A percentile compares a stretch with the other conserved stretches of the same genome.
Evolutionary conservation across 2,113 vertebrate species (phyloP).

Genomic region (Galeopterus variegatus): DNA sequence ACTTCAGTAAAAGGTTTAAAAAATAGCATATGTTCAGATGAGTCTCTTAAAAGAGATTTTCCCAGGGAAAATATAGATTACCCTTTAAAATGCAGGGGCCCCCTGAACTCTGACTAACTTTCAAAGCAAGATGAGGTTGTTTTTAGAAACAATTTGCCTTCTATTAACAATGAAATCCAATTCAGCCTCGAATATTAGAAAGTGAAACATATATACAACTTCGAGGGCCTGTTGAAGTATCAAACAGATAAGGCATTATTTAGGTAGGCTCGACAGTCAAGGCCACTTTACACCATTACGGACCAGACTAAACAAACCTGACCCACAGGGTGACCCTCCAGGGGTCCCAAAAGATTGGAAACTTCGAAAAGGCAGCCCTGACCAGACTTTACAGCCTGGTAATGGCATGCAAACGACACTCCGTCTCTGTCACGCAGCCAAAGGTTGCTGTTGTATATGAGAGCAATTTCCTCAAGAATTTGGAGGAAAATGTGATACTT

Average conservation of each 20-base stretch:
- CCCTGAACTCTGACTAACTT: constrained; percentile 82
- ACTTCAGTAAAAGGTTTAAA: background rate
- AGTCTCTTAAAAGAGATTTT: constrained; percentile 56
- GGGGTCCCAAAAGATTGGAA: constrained; percentile 88
- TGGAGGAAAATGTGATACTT: constrained; percentile 90
- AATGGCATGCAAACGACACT: constrained; percentile 89
- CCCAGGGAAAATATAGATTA: background rate
- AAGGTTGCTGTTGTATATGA: constrained; percentile 90
- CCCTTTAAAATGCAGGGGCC: constrained; percentile 58
- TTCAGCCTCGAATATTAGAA: constrained; percentile 84
- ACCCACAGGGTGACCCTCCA: constrained; percentile 86
- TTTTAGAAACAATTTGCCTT: constrained; percentile 88
- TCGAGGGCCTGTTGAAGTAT: constrained; percentile 85
- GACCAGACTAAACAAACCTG: constrained; percentile 94
- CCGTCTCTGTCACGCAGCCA: constrained; percentile 90
- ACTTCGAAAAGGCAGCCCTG: constrained; percentile 85
- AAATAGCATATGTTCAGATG: background rate
- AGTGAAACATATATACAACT: constrained; percentile 86
- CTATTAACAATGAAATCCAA: constrained; percentile 88
- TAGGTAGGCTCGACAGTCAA: constrained; percentile 88
- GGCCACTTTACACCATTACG: constrained; percentile 89
- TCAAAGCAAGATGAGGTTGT: constrained; percentile 85
- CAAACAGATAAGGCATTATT: constrained; percentile 91
- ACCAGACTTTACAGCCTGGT: constrained; percentile 89
- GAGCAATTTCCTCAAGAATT: constrained; percentile 96